Conservation (phyloP, 1,140 invertebrate genomes). For the Berghia stephanieae region DNA sequence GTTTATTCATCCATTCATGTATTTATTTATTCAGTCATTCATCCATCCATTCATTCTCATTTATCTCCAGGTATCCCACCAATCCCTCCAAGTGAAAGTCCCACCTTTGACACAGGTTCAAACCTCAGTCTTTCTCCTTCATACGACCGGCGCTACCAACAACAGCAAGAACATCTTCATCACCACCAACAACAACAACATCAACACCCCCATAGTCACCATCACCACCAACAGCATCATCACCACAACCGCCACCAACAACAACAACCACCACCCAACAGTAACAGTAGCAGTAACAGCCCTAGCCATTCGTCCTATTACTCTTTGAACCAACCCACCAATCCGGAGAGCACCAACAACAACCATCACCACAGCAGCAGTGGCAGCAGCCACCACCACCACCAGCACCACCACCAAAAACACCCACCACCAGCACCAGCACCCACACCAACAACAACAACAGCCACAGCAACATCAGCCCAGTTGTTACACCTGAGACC, state of each 20-base stretch:
- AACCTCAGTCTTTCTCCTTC: constrained; percentile 17
- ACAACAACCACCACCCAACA: no score
- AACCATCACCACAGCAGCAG: no score
- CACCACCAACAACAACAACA: constrained; percentile 18
- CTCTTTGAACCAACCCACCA: no score
- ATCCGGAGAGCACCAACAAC: no score
- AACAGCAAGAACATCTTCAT: neutral
- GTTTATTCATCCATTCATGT: no score
- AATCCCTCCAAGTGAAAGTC: no score
- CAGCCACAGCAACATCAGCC: neutral
- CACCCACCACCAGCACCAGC: constrained; percentile 5
- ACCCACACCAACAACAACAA: neutral
- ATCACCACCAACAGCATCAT: constrained; percentile 2
- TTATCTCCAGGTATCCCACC: neutral
- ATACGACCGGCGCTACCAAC: neutral
- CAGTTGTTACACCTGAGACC: neutral
- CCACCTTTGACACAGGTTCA: neutral
- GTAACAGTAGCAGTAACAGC: no score
- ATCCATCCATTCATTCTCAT: neutral
- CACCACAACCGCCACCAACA: no score
- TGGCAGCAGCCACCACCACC: no score
- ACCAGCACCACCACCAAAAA: no score
- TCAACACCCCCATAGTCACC: constrained; percentile 13
- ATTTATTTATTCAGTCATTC: neutral
- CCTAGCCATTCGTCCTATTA: no score